These are phyloP conservation scores for Arizona elegans DNA, from an alignment of 2,113 vertebrate species.

Conservation along the genomic window DNA sequence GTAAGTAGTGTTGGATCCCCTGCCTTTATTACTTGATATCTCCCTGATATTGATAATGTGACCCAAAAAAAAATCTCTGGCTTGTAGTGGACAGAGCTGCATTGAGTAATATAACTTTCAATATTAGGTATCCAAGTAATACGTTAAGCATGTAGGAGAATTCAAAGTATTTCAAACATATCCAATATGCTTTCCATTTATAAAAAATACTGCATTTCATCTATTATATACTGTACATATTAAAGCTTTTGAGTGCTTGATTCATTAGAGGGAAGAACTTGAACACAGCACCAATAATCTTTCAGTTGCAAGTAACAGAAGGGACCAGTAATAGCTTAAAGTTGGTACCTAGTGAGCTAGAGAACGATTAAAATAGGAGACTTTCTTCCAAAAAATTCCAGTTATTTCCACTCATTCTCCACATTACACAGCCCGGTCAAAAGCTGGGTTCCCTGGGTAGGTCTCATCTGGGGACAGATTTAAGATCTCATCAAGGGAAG, in stretches of 20 bases:
- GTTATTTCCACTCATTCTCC: background rate
- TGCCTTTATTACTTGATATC: background rate
- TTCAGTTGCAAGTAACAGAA: background rate
- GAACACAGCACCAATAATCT: background rate
- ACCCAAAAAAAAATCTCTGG: background rate
- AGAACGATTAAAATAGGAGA: accelerated
- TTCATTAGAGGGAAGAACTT: background rate
- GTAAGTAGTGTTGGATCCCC: background rate
- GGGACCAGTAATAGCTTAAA: background rate
- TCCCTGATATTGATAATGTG: background rate
- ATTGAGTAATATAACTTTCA: background rate
- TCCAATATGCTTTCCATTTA: background rate
- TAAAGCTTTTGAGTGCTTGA: background rate
- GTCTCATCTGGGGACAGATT: constrained; percentile 52
- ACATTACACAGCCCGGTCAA: constrained; percentile 26
- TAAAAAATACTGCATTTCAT: background rate
- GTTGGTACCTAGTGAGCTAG: background rate
- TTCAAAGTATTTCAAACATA: background rate
- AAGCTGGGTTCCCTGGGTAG: constrained; percentile 66
- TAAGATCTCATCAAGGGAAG: constrained; percentile 71
- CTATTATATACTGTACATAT: background rate
- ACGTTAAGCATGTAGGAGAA: background rate
- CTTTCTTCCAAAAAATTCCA: background rate
- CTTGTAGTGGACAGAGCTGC: background rate
- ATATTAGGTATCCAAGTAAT: background rate